These are phyloP conservation scores for Eristalis intricaria DNA, from an alignment of 2,888 invertebrate species.

Conservation along the genomic window DNA sequence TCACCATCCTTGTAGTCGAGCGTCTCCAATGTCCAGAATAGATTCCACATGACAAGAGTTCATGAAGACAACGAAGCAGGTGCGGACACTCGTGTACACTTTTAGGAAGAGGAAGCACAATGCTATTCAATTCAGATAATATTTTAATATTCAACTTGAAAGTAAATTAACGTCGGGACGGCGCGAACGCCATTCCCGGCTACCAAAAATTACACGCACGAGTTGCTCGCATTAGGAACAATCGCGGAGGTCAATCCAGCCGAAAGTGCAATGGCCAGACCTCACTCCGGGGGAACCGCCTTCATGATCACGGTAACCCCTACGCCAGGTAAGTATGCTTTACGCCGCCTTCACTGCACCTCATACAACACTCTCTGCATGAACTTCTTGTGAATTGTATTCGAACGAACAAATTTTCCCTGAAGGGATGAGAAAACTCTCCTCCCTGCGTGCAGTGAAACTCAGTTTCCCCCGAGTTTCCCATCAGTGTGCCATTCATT, in stretches of 20 bases:
- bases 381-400: slow-evolving; percentile 4
- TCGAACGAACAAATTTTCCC: neutral
- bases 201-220: slow-evolving; percentile 87
- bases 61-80: no score
- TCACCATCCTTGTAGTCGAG: no score
- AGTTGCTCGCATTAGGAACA: slow-evolving; percentile 88
- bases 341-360: neutral
- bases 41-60: no score
- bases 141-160: no score
- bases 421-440: neutral
- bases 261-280: slow-evolving; percentile 75
- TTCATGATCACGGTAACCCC: slow-evolving; percentile 75
- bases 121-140: no score
- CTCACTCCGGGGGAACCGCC: slow-evolving; percentile 77
- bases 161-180: slow-evolving; percentile 81
- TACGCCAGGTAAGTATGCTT: slow-evolving; percentile 36
- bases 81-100: no score
- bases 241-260: slow-evolving; percentile 86
- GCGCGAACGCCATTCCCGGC: slow-evolving; percentile 86
- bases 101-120: no score
- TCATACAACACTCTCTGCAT: neutral
- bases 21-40: no score
- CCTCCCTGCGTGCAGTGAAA: neutral
- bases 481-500: neutral
- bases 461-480: neutral